A percentile compares a stretch with the other conserved stretches of the same genome.
phyloP scores from a whole-genome alignment of 2,797 vertebrate genomes.

The Sebastes minor region DNA sequence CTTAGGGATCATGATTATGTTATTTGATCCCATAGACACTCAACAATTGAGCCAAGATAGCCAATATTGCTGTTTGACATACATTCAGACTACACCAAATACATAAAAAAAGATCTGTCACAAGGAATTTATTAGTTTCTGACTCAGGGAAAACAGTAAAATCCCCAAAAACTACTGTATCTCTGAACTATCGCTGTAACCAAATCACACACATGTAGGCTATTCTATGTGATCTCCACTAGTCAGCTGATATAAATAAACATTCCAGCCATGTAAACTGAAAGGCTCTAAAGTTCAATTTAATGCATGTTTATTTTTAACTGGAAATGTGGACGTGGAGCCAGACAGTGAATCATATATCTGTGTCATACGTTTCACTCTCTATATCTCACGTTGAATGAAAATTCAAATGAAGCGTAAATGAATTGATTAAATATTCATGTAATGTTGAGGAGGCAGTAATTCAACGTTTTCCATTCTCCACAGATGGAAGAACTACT shows the following conservation, averaged over 20 bases:
- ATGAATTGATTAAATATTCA: not conserved
- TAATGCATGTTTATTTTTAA: not conserved
- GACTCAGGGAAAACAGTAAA: no score
- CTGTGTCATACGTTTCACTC: not conserved
- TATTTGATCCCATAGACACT: no score
- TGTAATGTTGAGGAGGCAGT: not conserved
- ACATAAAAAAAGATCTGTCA: no score
- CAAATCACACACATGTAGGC: no score
- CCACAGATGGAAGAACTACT: conserved; percentile 98
- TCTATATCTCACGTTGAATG: not conserved
- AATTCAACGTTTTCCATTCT: not conserved
- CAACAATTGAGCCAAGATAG: no score
- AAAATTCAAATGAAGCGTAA: not conserved
- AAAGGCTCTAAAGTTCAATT: not conserved
- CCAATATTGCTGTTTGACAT: no score
- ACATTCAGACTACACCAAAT: no score
- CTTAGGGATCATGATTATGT: no score
- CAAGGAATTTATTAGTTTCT: no score
- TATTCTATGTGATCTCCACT: no score
- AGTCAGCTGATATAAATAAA: not conserved
- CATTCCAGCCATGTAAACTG: not conserved
- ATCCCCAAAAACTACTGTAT: no score
- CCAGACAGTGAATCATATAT: not conserved
- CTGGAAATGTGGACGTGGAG: not conserved
- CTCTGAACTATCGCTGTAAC: no score